These are phyloP conservation scores for Coturnix japonica DNA, from an alignment of 2,113 vertebrate species.

Conservation along the genomic window DNA sequence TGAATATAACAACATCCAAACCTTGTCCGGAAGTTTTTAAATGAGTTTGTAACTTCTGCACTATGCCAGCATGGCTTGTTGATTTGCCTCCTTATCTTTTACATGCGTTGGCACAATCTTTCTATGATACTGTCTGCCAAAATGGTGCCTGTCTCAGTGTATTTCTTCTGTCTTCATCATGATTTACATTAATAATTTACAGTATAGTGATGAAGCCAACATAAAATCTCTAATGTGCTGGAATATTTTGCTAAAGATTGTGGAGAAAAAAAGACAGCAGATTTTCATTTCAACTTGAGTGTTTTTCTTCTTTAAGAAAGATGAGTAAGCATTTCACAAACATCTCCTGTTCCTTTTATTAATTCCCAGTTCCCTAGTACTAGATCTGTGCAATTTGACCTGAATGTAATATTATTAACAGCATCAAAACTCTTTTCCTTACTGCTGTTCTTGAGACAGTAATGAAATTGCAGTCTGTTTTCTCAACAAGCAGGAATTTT, in stretches of 20 bases:
- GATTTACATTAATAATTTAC: background rate
- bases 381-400: background rate
- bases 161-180: background rate
- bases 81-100: background rate
- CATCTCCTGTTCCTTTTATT: background rate
- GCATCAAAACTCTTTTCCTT: background rate
- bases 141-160: background rate
- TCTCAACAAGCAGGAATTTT: background rate
- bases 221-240: background rate
- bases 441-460: background rate
- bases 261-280: background rate
- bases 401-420: background rate
- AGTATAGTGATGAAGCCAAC: background rate
- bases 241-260: background rate
- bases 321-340: background rate
- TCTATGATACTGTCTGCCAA: background rate
- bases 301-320: background rate
- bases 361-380: background rate
- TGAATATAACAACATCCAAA: background rate
- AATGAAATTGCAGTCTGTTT: background rate
- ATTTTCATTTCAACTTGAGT: background rate
- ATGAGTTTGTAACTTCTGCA: background rate
- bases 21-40: background rate
- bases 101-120: background rate
- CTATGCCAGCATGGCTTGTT: background rate